These are phyloP conservation scores for Peromyscus polionotus DNA, from an alignment of 2,113 vertebrate genomes.

Conservation along the genomic window DNA sequence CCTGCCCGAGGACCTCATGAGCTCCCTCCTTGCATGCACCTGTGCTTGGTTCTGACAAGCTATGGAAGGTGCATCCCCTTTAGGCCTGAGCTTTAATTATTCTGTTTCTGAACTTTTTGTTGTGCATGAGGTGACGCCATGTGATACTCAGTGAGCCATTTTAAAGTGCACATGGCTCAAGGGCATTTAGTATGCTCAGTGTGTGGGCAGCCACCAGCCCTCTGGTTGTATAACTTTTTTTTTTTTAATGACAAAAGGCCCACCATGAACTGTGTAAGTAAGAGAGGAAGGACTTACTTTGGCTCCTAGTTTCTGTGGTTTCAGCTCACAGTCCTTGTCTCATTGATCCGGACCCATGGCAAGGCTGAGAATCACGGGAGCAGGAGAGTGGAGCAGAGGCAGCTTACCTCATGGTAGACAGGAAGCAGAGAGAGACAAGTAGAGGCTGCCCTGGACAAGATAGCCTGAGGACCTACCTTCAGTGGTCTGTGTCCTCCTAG, in stretches of 20 bases:
- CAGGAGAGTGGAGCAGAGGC: too few relatives aligned
- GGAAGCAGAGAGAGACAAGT: not conserved
- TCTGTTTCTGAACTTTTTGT: not conserved
- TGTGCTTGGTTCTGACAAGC: not conserved
- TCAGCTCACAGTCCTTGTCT: not conserved
- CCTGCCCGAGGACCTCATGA: not conserved
- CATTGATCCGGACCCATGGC: not conserved
- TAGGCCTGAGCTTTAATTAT: not conserved
- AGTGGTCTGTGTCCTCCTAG: not conserved
- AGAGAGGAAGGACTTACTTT: not conserved
- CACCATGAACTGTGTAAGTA: not conserved
- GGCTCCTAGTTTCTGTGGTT: not conserved
- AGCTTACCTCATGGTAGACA: not conserved
- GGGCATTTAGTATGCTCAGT: not conserved
- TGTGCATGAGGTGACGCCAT: not conserved
- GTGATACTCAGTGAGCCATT: not conserved
- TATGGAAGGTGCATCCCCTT: too few relatives aligned
- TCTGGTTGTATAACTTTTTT: not conserved
- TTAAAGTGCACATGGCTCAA: not conserved
- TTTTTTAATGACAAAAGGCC: not conserved
- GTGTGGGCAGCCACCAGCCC: not conserved
- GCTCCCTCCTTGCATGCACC: not conserved
- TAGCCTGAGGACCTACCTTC: not conserved
- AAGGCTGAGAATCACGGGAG: not conserved
- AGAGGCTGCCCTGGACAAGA: not conserved